A percentile compares a stretch with the other conserved stretches of the same genome.
Conservation (phyloP, 2,888 invertebrate species). For the Cylloceria caligata region DNA sequence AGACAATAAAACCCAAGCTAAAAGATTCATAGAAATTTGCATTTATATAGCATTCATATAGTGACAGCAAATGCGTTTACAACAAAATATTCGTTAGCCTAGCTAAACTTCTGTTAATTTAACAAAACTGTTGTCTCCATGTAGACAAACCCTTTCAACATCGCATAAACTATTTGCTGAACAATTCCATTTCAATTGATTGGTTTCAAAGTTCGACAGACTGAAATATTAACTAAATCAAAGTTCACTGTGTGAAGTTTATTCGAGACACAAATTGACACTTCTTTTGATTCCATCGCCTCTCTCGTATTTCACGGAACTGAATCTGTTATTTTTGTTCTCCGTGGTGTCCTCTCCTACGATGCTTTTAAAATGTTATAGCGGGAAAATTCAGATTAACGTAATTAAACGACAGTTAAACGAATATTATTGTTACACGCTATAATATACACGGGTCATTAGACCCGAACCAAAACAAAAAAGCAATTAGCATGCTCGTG, state of each 20-base stretch:
- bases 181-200: neutral
- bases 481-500: slow-evolving; percentile 21
- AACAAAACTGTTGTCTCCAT: too few relatives aligned
- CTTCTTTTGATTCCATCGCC: neutral
- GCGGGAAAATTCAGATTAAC: slow-evolving; percentile 12
- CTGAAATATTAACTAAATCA: neutral
- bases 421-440: neutral
- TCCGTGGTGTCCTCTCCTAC: neutral
- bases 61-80: too few relatives aligned
- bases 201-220: neutral
- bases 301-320: neutral
- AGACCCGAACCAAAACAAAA: slow-evolving; percentile 31
- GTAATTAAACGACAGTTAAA: slow-evolving; percentile 9
- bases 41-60: too few relatives aligned
- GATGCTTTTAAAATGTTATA: neutral
- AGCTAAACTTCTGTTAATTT: too few relatives aligned
- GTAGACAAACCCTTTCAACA: neutral
- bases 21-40: too few relatives aligned
- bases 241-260: neutral
- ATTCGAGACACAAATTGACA: neutral
- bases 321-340: neutral
- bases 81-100: too few relatives aligned
- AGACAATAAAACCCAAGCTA: too few relatives aligned
- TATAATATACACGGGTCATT: slow-evolving; percentile 11
- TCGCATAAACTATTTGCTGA: neutral